Percentiles rank a stretch among this genome's conserved stretches.
phyloP scores from a whole-genome alignment of 2,888 invertebrate genomes.

The Drosophila stalkeri region DNA sequence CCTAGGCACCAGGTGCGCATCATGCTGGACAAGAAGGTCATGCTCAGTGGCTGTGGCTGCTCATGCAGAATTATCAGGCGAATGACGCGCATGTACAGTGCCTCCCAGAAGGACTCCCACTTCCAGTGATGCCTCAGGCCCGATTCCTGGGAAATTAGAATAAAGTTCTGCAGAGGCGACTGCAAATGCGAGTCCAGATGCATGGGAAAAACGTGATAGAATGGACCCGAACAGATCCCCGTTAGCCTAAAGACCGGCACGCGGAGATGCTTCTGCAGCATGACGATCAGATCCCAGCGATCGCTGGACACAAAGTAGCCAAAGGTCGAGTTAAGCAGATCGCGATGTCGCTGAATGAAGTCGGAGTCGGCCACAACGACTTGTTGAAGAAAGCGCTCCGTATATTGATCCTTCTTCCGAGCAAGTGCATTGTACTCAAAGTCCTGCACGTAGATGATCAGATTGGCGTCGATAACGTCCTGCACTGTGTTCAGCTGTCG shows the following conservation, averaged over 20 bases:
- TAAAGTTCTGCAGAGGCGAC: slow-evolving; percentile 61
- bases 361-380: slow-evolving; percentile 45
- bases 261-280: slow-evolving; percentile 67
- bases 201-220: slow-evolving; percentile 75
- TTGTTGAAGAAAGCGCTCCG: slow-evolving; percentile 55
- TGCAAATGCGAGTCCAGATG: slow-evolving; percentile 73
- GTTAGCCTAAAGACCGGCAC: slow-evolving; percentile 74
- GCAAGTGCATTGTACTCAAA: slow-evolving; percentile 61
- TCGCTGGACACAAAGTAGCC: slow-evolving; percentile 75
- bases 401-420: slow-evolving; percentile 34
- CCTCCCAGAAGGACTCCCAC: slow-evolving; percentile 69
- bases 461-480: slow-evolving; percentile 69
- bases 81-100: slow-evolving; percentile 58
- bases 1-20: slow-evolving; percentile 70
- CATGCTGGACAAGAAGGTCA: slow-evolving; percentile 66
- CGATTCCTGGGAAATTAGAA: slow-evolving; percentile 65
- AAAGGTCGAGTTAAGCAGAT: slow-evolving; percentile 65
- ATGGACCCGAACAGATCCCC: slow-evolving; percentile 76
- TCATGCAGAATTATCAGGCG: slow-evolving; percentile 48
- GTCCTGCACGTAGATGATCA: slow-evolving; percentile 61
- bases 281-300: slow-evolving; percentile 77
- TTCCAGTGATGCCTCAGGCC: slow-evolving; percentile 70
- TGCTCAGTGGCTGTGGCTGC: slow-evolving; percentile 55
- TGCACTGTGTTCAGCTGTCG: slow-evolving; percentile 67
- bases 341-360: slow-evolving; percentile 61